These are phyloP conservation scores for Dexiosoma caninum DNA, from an alignment of 2,888 invertebrate species.

Conservation along the genomic window DNA sequence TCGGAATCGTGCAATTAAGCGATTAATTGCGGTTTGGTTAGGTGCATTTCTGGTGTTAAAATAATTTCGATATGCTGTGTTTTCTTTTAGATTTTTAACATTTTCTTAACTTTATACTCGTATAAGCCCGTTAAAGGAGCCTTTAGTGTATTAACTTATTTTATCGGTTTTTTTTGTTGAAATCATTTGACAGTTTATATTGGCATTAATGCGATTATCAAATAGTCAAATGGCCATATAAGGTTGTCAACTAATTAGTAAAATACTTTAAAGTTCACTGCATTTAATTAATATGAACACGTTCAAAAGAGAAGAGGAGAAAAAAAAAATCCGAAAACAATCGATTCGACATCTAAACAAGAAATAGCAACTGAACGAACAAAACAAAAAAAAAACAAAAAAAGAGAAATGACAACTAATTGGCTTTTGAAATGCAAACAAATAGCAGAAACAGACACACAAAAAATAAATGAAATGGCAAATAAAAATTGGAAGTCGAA, in stretches of 20 bases:
- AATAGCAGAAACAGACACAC: neutral
- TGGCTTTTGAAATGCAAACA: slow-evolving; percentile 54
- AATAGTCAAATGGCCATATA: slow-evolving; percentile 53
- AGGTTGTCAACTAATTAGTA: slow-evolving; percentile 62
- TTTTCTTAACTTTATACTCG: too few relatives aligned
- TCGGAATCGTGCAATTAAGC: too few relatives aligned
- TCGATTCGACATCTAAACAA: slow-evolving; percentile 30
- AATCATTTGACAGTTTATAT: slow-evolving; percentile 51
- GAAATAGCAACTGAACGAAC: neutral
- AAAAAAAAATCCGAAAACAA: too few relatives aligned
- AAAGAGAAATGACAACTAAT: slow-evolving; percentile 45
- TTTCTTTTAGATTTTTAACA: too few relatives aligned
- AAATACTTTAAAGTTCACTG: slow-evolving; percentile 50
- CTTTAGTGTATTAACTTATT: neutral
- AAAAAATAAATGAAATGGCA: neutral
- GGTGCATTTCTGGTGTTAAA: too few relatives aligned
- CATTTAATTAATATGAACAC: slow-evolving; percentile 62
- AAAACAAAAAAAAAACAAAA: neutral
- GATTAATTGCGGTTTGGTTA: too few relatives aligned
- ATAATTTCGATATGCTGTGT: too few relatives aligned
- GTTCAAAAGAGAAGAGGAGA: too few relatives aligned
- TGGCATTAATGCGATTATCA: slow-evolving; percentile 51
- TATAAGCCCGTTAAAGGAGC: neutral
- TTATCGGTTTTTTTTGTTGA: slow-evolving; percentile 15
- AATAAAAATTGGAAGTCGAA: neutral